Evolutionary conservation across 1,140 invertebrate genomes (phyloP), one percentile per base, ranked within the genome.

Genomic region (Zaprionus taronus): DNA sequence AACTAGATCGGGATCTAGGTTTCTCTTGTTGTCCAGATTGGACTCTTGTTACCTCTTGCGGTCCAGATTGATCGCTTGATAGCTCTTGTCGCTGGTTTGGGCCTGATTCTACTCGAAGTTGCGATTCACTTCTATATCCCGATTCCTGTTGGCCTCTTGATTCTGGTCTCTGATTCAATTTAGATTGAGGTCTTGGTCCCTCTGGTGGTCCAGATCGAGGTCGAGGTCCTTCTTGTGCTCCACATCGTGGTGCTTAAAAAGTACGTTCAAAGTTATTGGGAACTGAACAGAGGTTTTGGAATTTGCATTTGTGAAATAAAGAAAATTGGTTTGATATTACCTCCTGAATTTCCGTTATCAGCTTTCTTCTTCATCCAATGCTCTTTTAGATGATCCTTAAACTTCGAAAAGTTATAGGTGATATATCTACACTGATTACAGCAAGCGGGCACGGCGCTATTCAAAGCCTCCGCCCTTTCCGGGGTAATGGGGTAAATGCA

Each of bases 381-480:
- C 0, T 34, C 24, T n/a, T n/a, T 56, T 9, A 89, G 49, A 38
- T 89, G 84, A 1, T 22, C 53, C 53, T 80, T 89, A 1, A 89
- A 69, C 1, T 68, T 60, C 15, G 26, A 9, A 31, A 89, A 7
- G 2, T 58, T 38, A 0, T 62, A 2, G 0, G 81, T 77, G 3
- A 15, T 22, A 57, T 75, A 89, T 5, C 58, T 62, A 57, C 85
- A 89, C 34, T 85, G 85, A 36, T 81, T 79, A 51, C 85, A 90
- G 1, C 31, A 17, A 1, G 85, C 17, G 0, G 81, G 85, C 1
- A 2, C 36, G 5, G 53, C 11, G 0, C 9, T 0, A 2, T n/a
- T 41, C 34, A 90, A 61, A 49, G 73, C 12, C 11, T 81, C 55
- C 2, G 11, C 26, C 24, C 51, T 38, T 9, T 85, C 81, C 2